Percentiles rank a stretch among this genome's conserved stretches.
Evolutionary conservation across 2,113 vertebrate species (phyloP).

Genomic region (Neolamprologus hecqui): DNA sequence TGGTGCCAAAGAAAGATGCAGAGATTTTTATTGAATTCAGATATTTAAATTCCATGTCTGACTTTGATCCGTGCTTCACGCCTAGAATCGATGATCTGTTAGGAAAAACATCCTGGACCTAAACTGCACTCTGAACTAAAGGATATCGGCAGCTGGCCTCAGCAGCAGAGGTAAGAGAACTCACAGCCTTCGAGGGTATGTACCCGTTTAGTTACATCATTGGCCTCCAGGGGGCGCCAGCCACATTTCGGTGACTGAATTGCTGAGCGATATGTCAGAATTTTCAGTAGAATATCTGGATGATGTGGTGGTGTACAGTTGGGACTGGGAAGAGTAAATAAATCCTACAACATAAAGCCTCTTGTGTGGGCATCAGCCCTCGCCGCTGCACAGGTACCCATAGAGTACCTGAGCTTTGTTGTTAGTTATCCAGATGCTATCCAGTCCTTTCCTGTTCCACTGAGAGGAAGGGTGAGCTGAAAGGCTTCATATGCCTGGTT

Average conservation of each 20-base stretch:
- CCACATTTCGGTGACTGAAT: neutral
- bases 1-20: neutral
- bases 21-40: neutral
- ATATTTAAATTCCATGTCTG: neutral
- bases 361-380: neutral
- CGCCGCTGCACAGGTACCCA: neutral
- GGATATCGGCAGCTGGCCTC: neutral
- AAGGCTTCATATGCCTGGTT: neutral
- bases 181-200: neutral
- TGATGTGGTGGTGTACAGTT: neutral
- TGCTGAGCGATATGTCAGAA: neutral
- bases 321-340: neutral
- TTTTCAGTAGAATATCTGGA: neutral
- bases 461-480: neutral
- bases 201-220: accelerated
- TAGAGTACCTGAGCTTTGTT: neutral
- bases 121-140: neutral
- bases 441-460: neutral
- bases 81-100: neutral
- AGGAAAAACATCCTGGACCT: neutral
- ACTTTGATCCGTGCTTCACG: neutral
- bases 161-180: neutral
- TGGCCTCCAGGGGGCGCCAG: neutral
- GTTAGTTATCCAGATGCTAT: neutral
- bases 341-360: neutral